These are phyloP conservation scores for Varecia variegata DNA, from an alignment of 2,797 vertebrate species.

Conservation along the genomic window DNA sequence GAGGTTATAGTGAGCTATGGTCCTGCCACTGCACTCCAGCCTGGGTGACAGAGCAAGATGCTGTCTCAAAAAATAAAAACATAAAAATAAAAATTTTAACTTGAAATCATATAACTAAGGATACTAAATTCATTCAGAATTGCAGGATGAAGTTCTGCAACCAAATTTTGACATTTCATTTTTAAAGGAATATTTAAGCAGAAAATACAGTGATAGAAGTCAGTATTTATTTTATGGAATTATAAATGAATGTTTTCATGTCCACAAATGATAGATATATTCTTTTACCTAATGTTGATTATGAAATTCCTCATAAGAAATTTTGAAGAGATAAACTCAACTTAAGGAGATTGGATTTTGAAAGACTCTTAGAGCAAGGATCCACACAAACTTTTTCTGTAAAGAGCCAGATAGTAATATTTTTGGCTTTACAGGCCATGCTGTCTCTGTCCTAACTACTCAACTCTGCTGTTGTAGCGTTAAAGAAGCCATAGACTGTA, in stretches of 20 bases:
- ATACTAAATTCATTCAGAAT: constrained; percentile 51
- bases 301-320: not conserved
- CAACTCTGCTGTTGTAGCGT: not conserved
- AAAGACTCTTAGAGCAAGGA: not conserved
- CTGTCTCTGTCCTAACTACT: not conserved
- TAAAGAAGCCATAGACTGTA: not conserved
- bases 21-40: too few species aligned
- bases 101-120: not conserved
- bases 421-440: not conserved
- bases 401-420: not conserved
- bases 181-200: constrained; percentile 32
- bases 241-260: constrained; percentile 21
- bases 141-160: constrained; percentile 9
- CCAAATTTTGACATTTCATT: not conserved
- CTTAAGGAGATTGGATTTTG: not conserved
- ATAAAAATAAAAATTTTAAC: too few species aligned
- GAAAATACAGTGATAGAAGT: not conserved
- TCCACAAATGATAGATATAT: not conserved
- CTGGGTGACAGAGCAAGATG: too few species aligned
- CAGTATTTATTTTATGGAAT: constrained; percentile 23
- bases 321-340: constrained; percentile 27
- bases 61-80: too few species aligned
- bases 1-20: too few species aligned
- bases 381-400: not conserved
- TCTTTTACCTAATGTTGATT: constrained; percentile 9